phyloP scores from a whole-genome alignment of 2,888 invertebrate species.

The Tillus elongatus region DNA sequence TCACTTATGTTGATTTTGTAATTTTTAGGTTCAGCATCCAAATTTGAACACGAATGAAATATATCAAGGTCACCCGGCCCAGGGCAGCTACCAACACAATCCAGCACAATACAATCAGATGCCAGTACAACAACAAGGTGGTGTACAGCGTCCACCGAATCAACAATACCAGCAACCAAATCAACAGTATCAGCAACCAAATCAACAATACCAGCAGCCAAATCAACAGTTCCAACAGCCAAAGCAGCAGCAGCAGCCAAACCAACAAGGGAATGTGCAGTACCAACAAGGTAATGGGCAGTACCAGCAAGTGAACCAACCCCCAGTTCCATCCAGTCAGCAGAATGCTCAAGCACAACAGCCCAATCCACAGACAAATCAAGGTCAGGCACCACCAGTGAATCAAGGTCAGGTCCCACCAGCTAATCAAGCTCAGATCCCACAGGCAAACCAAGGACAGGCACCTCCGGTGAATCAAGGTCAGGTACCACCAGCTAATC shows the following conservation, averaged over 20 bases:
- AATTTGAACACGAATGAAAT: slow-evolving; percentile 15
- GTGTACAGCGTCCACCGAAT: slow-evolving; percentile 8
- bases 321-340: too few species aligned
- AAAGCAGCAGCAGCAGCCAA: slow-evolving; percentile 10
- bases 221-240: slow-evolving; percentile 21
- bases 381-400: slow-evolving; percentile 4
- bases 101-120: slow-evolving; percentile 4
- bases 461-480: too few species aligned
- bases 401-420: too few species aligned
- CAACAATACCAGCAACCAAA: slow-evolving; percentile 5
- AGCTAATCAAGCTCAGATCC: slow-evolving; percentile 6
- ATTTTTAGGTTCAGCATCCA: slow-evolving; percentile 7
- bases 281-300: too few species aligned
- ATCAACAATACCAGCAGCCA: slow-evolving; percentile 20
- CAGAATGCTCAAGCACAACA: too few species aligned
- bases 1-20: too few species aligned
- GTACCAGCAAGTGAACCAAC: slow-evolving; percentile 1
- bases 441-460: neutral
- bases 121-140: slow-evolving; percentile 8
- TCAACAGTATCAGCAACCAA: slow-evolving; percentile 13
- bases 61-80: slow-evolving; percentile 11
- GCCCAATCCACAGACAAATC: too few species aligned
- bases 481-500: too few species aligned
- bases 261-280: neutral
- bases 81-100: slow-evolving; percentile 6